A percentile compares a stretch with the other conserved stretches of the same genome.
Evolutionary conservation across 2,113 vertebrate genomes (phyloP).

Genomic region (Hippocampus zosterae): DNA sequence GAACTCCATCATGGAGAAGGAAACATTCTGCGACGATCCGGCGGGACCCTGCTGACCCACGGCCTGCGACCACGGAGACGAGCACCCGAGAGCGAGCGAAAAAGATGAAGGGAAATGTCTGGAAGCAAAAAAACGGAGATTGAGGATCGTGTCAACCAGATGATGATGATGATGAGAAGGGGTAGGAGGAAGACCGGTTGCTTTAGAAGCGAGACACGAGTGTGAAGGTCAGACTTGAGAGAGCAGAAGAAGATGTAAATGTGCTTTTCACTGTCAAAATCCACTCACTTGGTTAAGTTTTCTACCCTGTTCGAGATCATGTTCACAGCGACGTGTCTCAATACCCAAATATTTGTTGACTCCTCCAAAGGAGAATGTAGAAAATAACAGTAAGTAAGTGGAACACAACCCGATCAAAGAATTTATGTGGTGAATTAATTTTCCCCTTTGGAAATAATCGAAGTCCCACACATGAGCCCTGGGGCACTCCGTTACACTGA

Average conservation of each 20-base stretch:
- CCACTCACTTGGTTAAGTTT: slow-evolving; percentile 7
- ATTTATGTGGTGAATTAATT: too few species aligned
- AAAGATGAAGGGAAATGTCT: neutral
- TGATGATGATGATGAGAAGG: slow-evolving; percentile 25
- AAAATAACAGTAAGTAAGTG: too few species aligned
- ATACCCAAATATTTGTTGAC: too few species aligned
- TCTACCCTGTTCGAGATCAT: neutral
- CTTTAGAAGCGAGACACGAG: slow-evolving; percentile 55
- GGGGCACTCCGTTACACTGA: too few species aligned
- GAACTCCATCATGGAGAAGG: slow-evolving; percentile 74
- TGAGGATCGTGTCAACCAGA: slow-evolving; percentile 26
- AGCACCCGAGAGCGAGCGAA: slow-evolving; percentile 36
- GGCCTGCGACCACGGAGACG: slow-evolving; percentile 62
- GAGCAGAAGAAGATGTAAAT: slow-evolving; percentile 9
- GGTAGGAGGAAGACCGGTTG: slow-evolving; percentile 30
- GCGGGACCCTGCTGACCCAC: slow-evolving; percentile 73
- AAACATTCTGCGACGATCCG: slow-evolving; percentile 51
- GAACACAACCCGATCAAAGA: too few species aligned
- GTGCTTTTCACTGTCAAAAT: slow-evolving; percentile 7
- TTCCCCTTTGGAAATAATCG: too few species aligned
- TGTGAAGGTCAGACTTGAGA: slow-evolving; percentile 34
- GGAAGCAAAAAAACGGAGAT: slow-evolving; percentile 16
- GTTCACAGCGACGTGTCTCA: too few species aligned
- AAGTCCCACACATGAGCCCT: too few species aligned
- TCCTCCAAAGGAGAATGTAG: too few species aligned